phyloP scores from a whole-genome alignment of 1,140 invertebrate genomes.

The Zophobas atratus region DNA sequence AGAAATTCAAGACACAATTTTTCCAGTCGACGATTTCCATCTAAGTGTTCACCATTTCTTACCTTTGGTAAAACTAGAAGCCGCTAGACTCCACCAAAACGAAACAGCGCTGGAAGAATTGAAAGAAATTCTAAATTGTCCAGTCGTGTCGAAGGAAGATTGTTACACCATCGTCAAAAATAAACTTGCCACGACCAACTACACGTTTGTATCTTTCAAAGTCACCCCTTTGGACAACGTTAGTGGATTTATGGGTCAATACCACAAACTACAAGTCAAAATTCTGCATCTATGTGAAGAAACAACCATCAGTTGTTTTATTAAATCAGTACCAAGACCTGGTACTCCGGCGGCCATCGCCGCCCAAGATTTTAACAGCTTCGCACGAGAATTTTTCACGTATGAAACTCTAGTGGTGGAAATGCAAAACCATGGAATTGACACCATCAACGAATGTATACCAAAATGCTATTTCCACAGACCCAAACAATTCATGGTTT shows the following conservation, averaged over 20 bases:
- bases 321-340: conserved; percentile 28
- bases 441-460: conserved; percentile 31
- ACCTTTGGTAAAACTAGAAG: conserved; percentile 5
- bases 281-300: background rate
- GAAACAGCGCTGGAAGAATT: conserved; percentile 29
- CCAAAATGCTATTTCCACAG: conserved; percentile 52
- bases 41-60: conserved; percentile 3
- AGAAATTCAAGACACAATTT: background rate
- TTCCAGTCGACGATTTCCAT: conserved; percentile 10
- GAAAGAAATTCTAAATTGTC: conserved; percentile 35
- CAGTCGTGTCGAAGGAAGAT: conserved; percentile 48
- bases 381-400: conserved; percentile 47
- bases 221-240: background rate
- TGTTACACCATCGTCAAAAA: conserved; percentile 45
- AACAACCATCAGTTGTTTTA: conserved; percentile 38
- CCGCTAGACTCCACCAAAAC: background rate
- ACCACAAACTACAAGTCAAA: conserved; percentile 35
- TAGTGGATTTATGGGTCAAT: conserved; percentile 22
- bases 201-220: conserved; percentile 34
- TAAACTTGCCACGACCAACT: conserved; percentile 34
- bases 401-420: conserved; percentile 35
- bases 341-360: conserved; percentile 20
- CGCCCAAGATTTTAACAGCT: background rate
- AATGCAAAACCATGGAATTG: conserved; percentile 28
- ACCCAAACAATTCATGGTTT: conserved; percentile 46